Evolutionary conservation across 2,888 invertebrate genomes (phyloP).

Genomic region (Apotomis capreana): DNA sequence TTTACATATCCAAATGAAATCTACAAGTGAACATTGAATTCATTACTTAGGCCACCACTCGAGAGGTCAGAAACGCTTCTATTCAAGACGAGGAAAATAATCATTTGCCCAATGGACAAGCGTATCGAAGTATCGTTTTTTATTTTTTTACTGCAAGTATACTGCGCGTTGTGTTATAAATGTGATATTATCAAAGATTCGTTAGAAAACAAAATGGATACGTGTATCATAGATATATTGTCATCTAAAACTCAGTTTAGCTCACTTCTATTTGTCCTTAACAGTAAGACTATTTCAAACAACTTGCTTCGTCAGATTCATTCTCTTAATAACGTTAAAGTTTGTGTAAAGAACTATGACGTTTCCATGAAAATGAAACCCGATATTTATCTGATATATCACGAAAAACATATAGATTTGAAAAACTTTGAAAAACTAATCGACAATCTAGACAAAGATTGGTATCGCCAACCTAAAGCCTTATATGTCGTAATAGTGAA

Average conservation of each 20-base stretch:
- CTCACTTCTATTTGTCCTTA: constrained; percentile 1
- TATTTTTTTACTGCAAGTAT: not conserved
- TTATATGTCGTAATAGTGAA: constrained; percentile 29
- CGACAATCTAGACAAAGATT: constrained; percentile 26
- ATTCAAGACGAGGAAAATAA: not conserved
- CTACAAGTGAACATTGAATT: not conserved
- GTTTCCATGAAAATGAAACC: not conserved
- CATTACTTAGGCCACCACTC: not conserved
- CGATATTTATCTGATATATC: not conserved
- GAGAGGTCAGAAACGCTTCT: not conserved
- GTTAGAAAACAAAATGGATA: not conserved
- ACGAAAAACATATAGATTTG: not conserved
- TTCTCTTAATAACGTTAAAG: constrained; percentile 14
- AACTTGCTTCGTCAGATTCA: constrained; percentile 19
- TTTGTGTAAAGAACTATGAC: constrained; percentile 15
- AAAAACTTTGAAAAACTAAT: constrained; percentile 27
- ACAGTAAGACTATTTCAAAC: constrained; percentile 9
- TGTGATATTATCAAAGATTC: not conserved
- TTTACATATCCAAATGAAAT: constrained; percentile 1
- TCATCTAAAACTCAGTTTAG: constrained; percentile 1
- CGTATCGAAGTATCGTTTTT: not conserved
- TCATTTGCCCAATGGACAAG: not conserved
- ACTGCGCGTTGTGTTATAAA: not conserved
- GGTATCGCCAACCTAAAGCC: constrained; percentile 30
- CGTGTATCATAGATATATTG: constrained; percentile 27